Evolutionary conservation across 2,888 invertebrate species (phyloP), one percentile per base, ranked within the genome.

Genomic region (Euclidia mi): DNA sequence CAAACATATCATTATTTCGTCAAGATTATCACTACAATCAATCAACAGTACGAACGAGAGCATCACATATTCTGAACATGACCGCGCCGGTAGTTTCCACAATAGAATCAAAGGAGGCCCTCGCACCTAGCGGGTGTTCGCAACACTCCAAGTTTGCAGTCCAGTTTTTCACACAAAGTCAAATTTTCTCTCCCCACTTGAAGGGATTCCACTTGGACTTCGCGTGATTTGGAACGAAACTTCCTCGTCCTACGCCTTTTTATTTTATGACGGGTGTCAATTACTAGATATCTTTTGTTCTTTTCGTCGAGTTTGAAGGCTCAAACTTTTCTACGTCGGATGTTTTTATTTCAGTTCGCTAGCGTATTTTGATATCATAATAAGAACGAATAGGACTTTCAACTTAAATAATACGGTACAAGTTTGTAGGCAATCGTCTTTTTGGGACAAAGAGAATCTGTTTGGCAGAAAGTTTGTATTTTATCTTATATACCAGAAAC

Each of bases 201-300:
- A 76, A 76, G 57, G 68, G 72, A 69, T 64, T 64, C 74, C 66
- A 73, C 66, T 71, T 55, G 64, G 64, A 75, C 72, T 75, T 67
- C 43, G 56, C 56, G 70, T 78, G 77, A 80, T 78, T 78, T 71
- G 65, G 67, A 75, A 70, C 66, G 45, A 73, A 81, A 84, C 67
- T 84, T 84, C 63, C 38, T 42, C 67, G 49, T 68, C 50, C 65
- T 71, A 67, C 66, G 68, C 64, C 66, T 75, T 82, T 80, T 80
- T 79, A 71, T 76, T 81, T 79, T 80, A 82, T 82, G 84, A 84
- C 70, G 71, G 79, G 78, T 84, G 81, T 82, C 83, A 82, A 84
- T 84, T 82, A 82, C 79, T 71, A 69, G 68, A 70, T 76, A 73
- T 79, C 78, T 77, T 81, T 83, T 78, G 79, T 79, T 77, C 78